These are phyloP conservation scores for Solenopsis fugax DNA, from an alignment of 1,140 invertebrate genomes.

Conservation along the genomic window DNA sequence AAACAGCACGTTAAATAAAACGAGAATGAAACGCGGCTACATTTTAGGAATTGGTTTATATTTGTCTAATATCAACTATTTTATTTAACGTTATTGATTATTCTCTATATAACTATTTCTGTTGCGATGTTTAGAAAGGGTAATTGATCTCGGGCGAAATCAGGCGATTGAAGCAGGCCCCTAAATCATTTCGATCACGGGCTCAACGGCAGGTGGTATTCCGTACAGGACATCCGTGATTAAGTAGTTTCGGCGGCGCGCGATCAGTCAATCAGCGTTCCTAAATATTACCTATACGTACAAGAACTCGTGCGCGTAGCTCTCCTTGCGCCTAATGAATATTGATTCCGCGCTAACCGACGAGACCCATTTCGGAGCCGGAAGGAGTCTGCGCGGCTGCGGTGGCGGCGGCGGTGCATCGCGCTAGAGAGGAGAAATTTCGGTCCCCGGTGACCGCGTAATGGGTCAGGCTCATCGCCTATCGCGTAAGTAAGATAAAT, in stretches of 20 bases:
- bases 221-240: neutral
- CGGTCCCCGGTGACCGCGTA: slow-evolving; percentile 71
- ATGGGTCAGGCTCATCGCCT: slow-evolving; percentile 73
- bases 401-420: slow-evolving; percentile 20
- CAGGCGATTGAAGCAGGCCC: too few species aligned
- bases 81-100: neutral
- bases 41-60: neutral
- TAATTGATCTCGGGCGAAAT: neutral
- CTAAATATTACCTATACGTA: slow-evolving; percentile 68
- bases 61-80: neutral
- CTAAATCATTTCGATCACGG: slow-evolving; percentile 2
- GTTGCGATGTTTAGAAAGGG: too few species aligned
- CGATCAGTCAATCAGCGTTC: slow-evolving; percentile 70
- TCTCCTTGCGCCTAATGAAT: slow-evolving; percentile 69
- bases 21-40: neutral
- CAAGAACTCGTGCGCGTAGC: slow-evolving; percentile 18
- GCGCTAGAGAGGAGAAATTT: slow-evolving; percentile 68
- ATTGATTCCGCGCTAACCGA: slow-evolving; percentile 69
- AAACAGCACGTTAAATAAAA: neutral
- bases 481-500: slow-evolving; percentile 77
- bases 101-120: neutral
- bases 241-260: slow-evolving; percentile 15
- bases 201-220: slow-evolving; percentile 19
- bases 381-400: slow-evolving; percentile 17
- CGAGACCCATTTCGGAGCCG: slow-evolving; percentile 46